These are phyloP conservation scores for Diorhabda elongata DNA, from an alignment of 1,140 invertebrate species.

Conservation along the genomic window DNA sequence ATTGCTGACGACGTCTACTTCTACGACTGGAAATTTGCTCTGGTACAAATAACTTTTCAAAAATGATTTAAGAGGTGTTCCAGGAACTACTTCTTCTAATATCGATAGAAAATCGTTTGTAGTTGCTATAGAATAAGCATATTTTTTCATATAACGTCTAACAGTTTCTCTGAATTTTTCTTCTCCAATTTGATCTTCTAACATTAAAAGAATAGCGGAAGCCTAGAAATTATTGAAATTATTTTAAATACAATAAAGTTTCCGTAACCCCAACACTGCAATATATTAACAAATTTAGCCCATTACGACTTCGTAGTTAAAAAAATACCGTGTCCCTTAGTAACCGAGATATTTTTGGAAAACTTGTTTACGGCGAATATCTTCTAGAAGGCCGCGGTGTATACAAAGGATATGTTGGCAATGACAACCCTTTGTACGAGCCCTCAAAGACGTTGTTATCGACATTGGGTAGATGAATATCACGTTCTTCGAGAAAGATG, in stretches of 20 bases:
- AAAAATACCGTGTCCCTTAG: not conserved
- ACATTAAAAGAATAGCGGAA: slow-evolving; percentile 19
- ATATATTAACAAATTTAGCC: too few species aligned
- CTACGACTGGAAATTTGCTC: slow-evolving; percentile 21
- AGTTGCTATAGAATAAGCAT: slow-evolving; percentile 19
- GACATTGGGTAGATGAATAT: not conserved
- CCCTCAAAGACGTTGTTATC: not conserved
- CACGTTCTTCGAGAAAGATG: not conserved
- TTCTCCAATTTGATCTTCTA: slow-evolving; percentile 20
- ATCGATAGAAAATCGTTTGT: slow-evolving; percentile 23
- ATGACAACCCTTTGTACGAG: not conserved
- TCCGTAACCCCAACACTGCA: not conserved
- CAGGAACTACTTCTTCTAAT: slow-evolving; percentile 11
- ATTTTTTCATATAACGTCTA: slow-evolving; percentile 14
- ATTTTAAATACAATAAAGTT: not conserved
- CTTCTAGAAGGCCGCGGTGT: not conserved
- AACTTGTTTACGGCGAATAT: not conserved
- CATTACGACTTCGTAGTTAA: too few species aligned
- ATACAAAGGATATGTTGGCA: not conserved
- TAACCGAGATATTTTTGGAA: not conserved
- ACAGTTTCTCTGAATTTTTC: slow-evolving; percentile 13
- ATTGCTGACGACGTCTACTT: slow-evolving; percentile 9
- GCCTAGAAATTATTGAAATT: slow-evolving; percentile 9
- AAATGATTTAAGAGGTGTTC: slow-evolving; percentile 14
- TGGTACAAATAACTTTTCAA: slow-evolving; percentile 26